Evolutionary conservation across 2,113 vertebrate genomes (phyloP), one percentile per base, ranked within the genome.

Genomic region (Laticauda laticaudata): DNA sequence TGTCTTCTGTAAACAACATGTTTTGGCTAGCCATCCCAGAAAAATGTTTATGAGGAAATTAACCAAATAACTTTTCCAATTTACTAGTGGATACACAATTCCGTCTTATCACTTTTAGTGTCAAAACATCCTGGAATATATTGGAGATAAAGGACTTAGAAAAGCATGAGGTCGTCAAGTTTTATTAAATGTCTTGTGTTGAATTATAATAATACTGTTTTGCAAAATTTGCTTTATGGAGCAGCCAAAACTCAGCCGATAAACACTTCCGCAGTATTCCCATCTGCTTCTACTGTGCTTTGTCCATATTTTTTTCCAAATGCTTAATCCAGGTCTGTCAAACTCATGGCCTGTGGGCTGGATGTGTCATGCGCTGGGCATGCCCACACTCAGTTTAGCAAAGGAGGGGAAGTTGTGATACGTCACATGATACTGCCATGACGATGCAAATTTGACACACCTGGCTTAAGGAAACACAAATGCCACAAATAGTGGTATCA

Each of bases 141-240:
- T 55, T 92, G 14, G 21, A 69, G 23, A 89, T 92, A 45, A 92
- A 92, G 3, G 53, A 34, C 51, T 92, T 75, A 56, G 87, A 75
- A 89, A 92, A 92, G 87, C 87, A 91, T 20, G 43, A 87, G 55
- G 81, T 55, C 21, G 6, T 20, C 43, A 91, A 59, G 81, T 15
- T 75, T 56, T 88, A 24, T 88, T 55, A 88, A 88, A 34, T 88
- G 48, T 24, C 23, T 55, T 88, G 14, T 75, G 48, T 34, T 88
- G 34, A 26, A 12, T 75, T 26, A 23, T 39, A 57, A 29, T 24
- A 87, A 61, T 69, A 24, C 3, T 45, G 87, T 59, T 34, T 59
- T 92, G 57, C 87, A 57, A 88, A 54, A 39, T 87, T 55, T 55
- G 12, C 61, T 55, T 55, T 89, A 24, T 92, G 59, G n/a, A 24